Percentiles rank a stretch among this genome's conserved stretches.
phyloP scores from a whole-genome alignment of 2,888 invertebrate genomes.

The Zygaena filipendulae region DNA sequence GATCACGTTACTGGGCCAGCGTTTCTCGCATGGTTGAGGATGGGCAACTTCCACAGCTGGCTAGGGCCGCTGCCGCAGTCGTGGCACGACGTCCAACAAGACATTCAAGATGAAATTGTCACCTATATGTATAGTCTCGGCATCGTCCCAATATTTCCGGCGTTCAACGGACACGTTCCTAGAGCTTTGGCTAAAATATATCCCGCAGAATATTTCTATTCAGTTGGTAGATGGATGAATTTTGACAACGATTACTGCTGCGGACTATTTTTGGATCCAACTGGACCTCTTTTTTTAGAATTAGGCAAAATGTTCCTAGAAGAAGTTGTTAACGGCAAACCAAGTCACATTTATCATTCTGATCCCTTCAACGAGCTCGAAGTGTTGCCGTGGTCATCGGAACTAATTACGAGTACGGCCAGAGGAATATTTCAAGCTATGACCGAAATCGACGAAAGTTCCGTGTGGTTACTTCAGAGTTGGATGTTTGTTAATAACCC shows the following conservation, averaged over 20 bases:
- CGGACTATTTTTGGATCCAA: conserved; percentile 82
- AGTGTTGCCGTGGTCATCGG: conserved; percentile 67
- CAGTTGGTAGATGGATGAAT: conserved; percentile 77
- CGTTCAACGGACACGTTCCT: conserved; percentile 93
- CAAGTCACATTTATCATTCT: conserved; percentile 87
- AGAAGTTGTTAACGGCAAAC: conserved; percentile 73
- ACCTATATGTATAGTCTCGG: conserved; percentile 82
- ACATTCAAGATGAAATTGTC: conserved; percentile 79
- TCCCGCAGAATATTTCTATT: conserved; percentile 75
- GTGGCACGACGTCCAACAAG: conserved; percentile 77
- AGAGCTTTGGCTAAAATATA: conserved; percentile 75
- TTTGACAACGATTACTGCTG: conserved; percentile 83
- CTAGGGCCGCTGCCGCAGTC: conserved; percentile 81
- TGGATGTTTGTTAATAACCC: conserved; percentile 83
- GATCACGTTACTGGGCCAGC: conserved; percentile 92
- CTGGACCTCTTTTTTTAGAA: conserved; percentile 77
- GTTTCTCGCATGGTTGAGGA: conserved; percentile 93
- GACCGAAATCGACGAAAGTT: conserved; percentile 74
- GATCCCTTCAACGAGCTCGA: conserved; percentile 95
- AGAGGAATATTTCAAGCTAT: conserved; percentile 77
- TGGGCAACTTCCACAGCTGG: conserved; percentile 95
- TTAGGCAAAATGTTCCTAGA: conserved; percentile 79
- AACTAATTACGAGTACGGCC: conserved; percentile 73
- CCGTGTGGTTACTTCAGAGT: conserved; percentile 90
- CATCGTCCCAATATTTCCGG: conserved; percentile 87